These are phyloP conservation scores for Argynnis bischoffii DNA, from an alignment of 2,888 invertebrate genomes.

Conservation along the genomic window DNA sequence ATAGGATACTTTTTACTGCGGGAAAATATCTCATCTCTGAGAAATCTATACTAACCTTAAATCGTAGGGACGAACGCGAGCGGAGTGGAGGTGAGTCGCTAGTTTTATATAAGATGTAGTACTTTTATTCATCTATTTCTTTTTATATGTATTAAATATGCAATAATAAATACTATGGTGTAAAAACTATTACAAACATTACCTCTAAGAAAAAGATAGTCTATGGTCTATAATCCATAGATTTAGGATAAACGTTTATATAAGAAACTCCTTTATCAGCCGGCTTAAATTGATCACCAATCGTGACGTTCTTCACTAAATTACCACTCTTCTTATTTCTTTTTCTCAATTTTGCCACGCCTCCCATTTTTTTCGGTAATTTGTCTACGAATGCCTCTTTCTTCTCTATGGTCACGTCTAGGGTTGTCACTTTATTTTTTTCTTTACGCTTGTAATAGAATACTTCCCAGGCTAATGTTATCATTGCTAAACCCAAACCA, in stretches of 20 bases:
- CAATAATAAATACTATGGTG: neutral
- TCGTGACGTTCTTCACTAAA: constrained; percentile 59
- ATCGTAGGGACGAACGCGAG: too few species aligned
- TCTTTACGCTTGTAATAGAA: constrained; percentile 86
- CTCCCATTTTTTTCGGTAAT: constrained; percentile 42
- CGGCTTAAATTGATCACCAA: constrained; percentile 74
- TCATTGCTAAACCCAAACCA: constrained; percentile 91
- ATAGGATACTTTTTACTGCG: too few species aligned
- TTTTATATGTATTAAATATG: too few species aligned
- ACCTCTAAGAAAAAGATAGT: too few species aligned
- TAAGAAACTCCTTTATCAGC: constrained; percentile 63
- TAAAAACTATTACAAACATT: neutral
- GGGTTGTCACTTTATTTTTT: constrained; percentile 57
- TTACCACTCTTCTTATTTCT: constrained; percentile 45
- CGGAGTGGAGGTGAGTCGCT: too few species aligned
- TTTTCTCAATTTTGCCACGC: constrained; percentile 48
- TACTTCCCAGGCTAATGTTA: constrained; percentile 91
- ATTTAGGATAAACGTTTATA: constrained; percentile 70
- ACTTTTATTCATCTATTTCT: too few species aligned
- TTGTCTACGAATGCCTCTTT: constrained; percentile 47
- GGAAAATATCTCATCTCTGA: too few species aligned
- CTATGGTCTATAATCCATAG: constrained; percentile 57
- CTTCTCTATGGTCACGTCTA: constrained; percentile 53
- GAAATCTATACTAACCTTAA: too few species aligned
- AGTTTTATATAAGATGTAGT: too few species aligned